These are phyloP conservation scores for Callopanchax toddi DNA, from an alignment of 2,113 vertebrate genomes.

Conservation along the genomic window DNA sequence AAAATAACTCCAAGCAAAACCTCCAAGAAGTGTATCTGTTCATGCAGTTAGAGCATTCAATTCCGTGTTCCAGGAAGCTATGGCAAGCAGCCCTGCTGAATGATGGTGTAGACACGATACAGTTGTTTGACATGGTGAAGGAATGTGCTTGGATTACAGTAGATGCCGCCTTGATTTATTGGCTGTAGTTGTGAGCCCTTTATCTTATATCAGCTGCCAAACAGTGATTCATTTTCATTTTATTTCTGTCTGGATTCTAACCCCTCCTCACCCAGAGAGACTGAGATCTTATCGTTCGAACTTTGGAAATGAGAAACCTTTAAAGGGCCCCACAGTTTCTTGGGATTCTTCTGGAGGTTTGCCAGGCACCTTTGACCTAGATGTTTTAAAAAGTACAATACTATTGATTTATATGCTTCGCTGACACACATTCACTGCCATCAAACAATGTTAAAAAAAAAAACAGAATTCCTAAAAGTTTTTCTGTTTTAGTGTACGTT, in stretches of 20 bases:
- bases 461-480: slow-evolving; percentile 7
- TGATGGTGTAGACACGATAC: slow-evolving; percentile 59
- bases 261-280: slow-evolving; percentile 56
- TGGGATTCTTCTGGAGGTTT: slow-evolving; percentile 51
- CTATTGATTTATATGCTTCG: slow-evolving; percentile 38
- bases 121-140: slow-evolving; percentile 72
- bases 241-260: slow-evolving; percentile 66
- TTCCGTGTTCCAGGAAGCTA: slow-evolving; percentile 23
- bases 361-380: slow-evolving; percentile 46
- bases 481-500: slow-evolving; percentile 4
- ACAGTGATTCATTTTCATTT: slow-evolving; percentile 68
- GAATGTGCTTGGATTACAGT: slow-evolving; percentile 70
- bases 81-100: slow-evolving; percentile 46
- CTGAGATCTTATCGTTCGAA: slow-evolving; percentile 60
- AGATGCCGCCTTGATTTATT: slow-evolving; percentile 68
- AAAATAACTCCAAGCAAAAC: slow-evolving; percentile 11
- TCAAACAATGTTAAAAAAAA: slow-evolving; percentile 21
- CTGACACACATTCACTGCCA: slow-evolving; percentile 4
- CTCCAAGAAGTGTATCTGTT: slow-evolving; percentile 43
- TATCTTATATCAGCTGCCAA: slow-evolving; percentile 66
- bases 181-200: slow-evolving; percentile 41
- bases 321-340: slow-evolving; percentile 42
- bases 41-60: slow-evolving; percentile 28
- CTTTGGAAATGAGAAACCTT: slow-evolving; percentile 65
- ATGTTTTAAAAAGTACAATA: slow-evolving; percentile 44